These are phyloP conservation scores for Erythrocercus mccallii DNA, from an alignment of 2,113 vertebrate species.

Conservation along the genomic window DNA sequence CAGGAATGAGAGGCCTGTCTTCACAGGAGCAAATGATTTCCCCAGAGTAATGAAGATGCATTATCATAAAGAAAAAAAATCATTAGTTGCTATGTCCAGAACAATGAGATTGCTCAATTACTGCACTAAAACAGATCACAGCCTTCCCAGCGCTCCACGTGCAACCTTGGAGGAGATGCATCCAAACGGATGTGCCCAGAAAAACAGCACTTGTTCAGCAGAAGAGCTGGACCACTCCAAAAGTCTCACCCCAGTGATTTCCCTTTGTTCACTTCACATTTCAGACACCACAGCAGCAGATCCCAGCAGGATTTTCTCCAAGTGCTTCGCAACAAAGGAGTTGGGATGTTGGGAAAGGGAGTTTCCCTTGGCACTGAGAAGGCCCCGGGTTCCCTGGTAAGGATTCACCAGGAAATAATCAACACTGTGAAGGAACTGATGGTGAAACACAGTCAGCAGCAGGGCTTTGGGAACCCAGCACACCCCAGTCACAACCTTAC, in stretches of 20 bases:
- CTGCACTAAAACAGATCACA: not conserved
- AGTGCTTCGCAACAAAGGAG: not conserved
- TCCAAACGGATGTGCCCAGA: not conserved
- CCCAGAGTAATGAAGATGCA: constrained; percentile 52
- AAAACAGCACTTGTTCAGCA: not conserved
- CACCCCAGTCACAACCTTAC: accelerated
- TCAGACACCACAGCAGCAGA: not conserved
- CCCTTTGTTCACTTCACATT: not conserved
- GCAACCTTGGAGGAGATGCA: not conserved
- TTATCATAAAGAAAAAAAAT: constrained; percentile 56
- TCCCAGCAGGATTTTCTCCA: not conserved
- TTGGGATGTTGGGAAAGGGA: not conserved
- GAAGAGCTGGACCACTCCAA: not conserved
- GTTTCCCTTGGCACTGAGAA: accelerated
- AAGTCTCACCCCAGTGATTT: accelerated
- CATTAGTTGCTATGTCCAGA: constrained; percentile 36
- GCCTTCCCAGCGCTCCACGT: not conserved
- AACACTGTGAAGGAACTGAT: accelerated
- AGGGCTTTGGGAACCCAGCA: accelerated
- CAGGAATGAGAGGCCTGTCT: constrained; percentile 36
- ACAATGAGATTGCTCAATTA: constrained; percentile 23
- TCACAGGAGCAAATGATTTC: constrained; percentile 51
- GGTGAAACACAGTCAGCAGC: accelerated
- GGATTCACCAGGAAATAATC: not conserved
- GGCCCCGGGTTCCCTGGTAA: accelerated